phyloP scores from a whole-genome alignment of 1,140 invertebrate genomes.

The Hypothenemus hampei region DNA sequence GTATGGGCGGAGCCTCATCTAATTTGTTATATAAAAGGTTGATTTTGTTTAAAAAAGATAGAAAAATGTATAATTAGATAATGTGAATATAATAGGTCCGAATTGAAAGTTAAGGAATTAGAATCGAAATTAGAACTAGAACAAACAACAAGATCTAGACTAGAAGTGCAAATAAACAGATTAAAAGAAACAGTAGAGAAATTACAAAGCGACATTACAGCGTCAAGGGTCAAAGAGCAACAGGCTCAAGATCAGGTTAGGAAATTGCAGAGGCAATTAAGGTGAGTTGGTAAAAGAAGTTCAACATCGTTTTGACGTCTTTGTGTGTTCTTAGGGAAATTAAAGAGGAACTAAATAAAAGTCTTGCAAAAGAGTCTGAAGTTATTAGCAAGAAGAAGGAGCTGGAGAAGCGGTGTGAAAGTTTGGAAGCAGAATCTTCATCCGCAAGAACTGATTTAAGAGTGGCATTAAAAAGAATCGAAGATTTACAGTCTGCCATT shows the following conservation, averaged over 20 bases:
- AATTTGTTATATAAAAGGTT: constrained; percentile 63
- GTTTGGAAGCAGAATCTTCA: constrained; percentile 58
- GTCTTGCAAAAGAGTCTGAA: constrained; percentile 66
- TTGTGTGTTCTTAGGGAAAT: constrained; percentile 52
- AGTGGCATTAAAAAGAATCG: constrained; percentile 75
- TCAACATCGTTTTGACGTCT: not conserved
- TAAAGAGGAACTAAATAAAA: constrained; percentile 64
- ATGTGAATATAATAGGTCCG: no score
- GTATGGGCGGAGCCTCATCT: constrained; percentile 68
- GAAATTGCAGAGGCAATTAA: constrained; percentile 61
- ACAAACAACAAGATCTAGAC: constrained; percentile 71
- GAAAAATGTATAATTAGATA: no score
- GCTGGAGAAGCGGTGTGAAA: constrained; percentile 64
- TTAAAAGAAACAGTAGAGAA: constrained; percentile 81
- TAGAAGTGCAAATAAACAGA: constrained; percentile 78
- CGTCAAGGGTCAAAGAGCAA: constrained; percentile 65
- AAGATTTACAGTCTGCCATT: constrained; percentile 80
- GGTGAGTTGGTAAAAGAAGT: constrained; percentile 21
- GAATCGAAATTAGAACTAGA: constrained; percentile 87
- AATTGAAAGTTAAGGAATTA: constrained; percentile 79
- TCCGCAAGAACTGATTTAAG: constrained; percentile 66
- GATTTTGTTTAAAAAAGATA: no score
- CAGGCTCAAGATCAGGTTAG: constrained; percentile 70
- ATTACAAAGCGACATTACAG: constrained; percentile 66
- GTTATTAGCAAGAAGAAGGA: constrained; percentile 62